A percentile compares a stretch with the other conserved stretches of the same genome.
Conservation (phyloP, 2,113 vertebrate genomes). For the Agelaius phoeniceus region DNA sequence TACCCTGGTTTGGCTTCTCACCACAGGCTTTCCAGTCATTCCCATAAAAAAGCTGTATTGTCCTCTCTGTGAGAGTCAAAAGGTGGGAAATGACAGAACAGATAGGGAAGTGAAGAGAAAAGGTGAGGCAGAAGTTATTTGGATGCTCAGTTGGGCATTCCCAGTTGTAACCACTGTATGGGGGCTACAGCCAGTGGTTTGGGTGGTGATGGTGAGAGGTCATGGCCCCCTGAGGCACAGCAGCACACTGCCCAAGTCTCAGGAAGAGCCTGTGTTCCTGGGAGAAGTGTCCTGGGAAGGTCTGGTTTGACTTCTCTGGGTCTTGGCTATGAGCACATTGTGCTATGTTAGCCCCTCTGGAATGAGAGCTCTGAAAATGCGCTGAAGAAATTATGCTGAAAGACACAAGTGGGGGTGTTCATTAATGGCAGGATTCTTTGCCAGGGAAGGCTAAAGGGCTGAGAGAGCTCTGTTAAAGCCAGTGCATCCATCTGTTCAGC, state of each 20-base stretch:
- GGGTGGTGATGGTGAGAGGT: fast-evolving
- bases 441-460: neutral
- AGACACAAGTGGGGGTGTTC: neutral
- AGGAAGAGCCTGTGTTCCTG: fast-evolving
- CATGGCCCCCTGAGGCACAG: fast-evolving
- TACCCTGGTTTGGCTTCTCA: neutral
- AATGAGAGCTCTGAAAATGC: neutral
- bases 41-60: neutral
- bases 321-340: neutral
- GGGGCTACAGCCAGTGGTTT: neutral
- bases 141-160: neutral
- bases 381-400: neutral
- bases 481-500: neutral
- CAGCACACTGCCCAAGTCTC: neutral
- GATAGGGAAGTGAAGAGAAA: neutral
- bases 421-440: neutral
- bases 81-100: neutral
- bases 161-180: neutral
- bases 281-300: fast-evolving
- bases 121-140: neutral
- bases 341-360: fast-evolving
- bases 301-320: neutral
- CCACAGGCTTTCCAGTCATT: neutral
- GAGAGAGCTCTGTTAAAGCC: neutral
- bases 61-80: neutral